Base-by-base conservation (phyloP, 2,113 vertebrate genomes). In the Haemorhous mexicanus region DNA sequence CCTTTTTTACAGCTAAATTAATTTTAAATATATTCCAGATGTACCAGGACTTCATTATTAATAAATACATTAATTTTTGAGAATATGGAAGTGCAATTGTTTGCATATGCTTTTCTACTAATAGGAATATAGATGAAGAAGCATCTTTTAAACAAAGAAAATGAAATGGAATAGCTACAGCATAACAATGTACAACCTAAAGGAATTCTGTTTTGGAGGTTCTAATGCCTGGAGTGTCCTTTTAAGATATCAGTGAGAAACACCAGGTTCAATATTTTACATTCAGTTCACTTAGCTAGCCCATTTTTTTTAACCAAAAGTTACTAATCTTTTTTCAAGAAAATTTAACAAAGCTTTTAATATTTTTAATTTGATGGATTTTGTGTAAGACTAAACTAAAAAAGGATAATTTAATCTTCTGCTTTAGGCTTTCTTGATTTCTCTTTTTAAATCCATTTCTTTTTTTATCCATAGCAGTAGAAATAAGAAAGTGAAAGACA, bases 41-140 rank as follows among this genome's bases (percentile, higher is more conserved):
- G 79, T 84, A 53, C 10, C n/a, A 58, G 33, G 20, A 61, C 16
- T 61, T 91, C 15, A 20, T 23, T 81, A 92, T 74, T 77, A 95
- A 93, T 76, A 94, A 77, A 66, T 50, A 50, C 9, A 83, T 90
- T 43, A 86, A 35, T 83, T 92, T 95, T 90, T 88, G 74, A 88
- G 46, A 77, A 80, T 55, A 43, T 77, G 23, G 43, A 83, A 92
- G 11, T 50, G 9, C 37, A 85, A 53, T 66, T 88, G 26, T 86
- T 50, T 58, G 43, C n/a, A 62, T 90, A 88, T 77, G 67, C 11
- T 92, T 90, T 80, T 92, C 55, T 74, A 22, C 11, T 73, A 83
- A 67, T 58, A 77, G 35, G 19, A 41, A 52, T 67, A 39, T 43
- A 88, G 55, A 86, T 77, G 26, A 76, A 90, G 35, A 86, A 37